Percentiles rank a stretch among this genome's conserved stretches.
Conservation (phyloP, 2,113 vertebrate genomes). For the Eira barbara region DNA sequence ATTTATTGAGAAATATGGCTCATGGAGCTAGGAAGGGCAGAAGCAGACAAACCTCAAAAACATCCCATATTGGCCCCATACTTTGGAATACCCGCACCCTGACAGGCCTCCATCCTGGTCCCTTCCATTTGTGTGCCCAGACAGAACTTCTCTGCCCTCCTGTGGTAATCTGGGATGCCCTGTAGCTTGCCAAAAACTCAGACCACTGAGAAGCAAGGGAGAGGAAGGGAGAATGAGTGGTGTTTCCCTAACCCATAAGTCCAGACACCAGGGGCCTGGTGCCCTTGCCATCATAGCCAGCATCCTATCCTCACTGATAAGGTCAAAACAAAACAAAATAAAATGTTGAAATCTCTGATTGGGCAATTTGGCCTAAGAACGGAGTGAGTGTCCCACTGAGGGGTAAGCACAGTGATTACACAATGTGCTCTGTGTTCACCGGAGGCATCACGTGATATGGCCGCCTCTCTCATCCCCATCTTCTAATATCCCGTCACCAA, state of each 20-base stretch:
- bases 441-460: neutral
- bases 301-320: neutral
- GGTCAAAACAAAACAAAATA: too few species aligned
- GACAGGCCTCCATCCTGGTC: neutral
- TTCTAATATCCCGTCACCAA: neutral
- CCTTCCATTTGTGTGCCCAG: neutral
- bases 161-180: neutral
- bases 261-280: neutral
- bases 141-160: neutral
- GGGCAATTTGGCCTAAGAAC: neutral
- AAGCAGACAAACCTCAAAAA: neutral
- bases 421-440: neutral
- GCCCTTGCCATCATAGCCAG: neutral
- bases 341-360: neutral
- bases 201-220: neutral
- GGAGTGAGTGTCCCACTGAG: neutral
- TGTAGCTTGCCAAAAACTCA: neutral
- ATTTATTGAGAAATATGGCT: neutral
- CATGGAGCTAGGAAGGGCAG: neutral
- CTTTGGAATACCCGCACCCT: neutral
- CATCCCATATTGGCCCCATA: neutral
- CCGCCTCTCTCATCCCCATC: neutral
- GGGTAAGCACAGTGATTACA: neutral
- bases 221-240: neutral
- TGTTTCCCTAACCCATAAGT: neutral